phyloP scores from a whole-genome alignment of 2,113 vertebrate genomes.

The Aegithalos caudatus region DNA sequence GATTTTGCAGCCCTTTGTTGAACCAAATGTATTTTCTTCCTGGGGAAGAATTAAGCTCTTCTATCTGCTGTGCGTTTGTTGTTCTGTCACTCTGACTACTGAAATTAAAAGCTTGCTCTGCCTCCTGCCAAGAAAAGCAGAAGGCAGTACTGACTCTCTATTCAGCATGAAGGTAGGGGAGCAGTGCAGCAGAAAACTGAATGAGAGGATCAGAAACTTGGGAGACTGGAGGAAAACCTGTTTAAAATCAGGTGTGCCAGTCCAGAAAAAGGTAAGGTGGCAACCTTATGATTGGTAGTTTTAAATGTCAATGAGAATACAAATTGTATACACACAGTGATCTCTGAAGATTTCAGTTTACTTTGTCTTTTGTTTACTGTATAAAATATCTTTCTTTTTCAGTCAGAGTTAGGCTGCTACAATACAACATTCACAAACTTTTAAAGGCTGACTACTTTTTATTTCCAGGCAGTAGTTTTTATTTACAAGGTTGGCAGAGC shows the following conservation, averaged over 20 bases:
- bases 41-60: slow-evolving; percentile 57
- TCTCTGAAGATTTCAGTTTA: slow-evolving; percentile 71
- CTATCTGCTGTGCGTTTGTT: slow-evolving; percentile 49
- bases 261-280: slow-evolving; percentile 71
- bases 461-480: slow-evolving; percentile 15
- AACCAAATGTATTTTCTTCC: slow-evolving; percentile 60
- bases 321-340: slow-evolving; percentile 58
- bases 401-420: slow-evolving; percentile 58
- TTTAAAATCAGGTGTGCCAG: slow-evolving; percentile 44
- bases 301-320: slow-evolving; percentile 67
- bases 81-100: slow-evolving; percentile 50
- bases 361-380: slow-evolving; percentile 69
- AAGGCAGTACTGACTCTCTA: slow-evolving; percentile 4
- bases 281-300: slow-evolving; percentile 77
- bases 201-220: slow-evolving; percentile 25
- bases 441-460: slow-evolving; percentile 32
- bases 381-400: slow-evolving; percentile 54
- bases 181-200: slow-evolving; percentile 14
- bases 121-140: slow-evolving; percentile 43
- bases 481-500: not conserved
- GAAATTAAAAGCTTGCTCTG: slow-evolving; percentile 38
- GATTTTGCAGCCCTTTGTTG: slow-evolving; percentile 35
- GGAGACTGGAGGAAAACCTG: slow-evolving; percentile 38
- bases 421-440: not conserved
- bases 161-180: slow-evolving; percentile 13